phyloP scores from a whole-genome alignment of 53 echinoderm and acorn worm species.

The Temnopleurus reevesii region DNA sequence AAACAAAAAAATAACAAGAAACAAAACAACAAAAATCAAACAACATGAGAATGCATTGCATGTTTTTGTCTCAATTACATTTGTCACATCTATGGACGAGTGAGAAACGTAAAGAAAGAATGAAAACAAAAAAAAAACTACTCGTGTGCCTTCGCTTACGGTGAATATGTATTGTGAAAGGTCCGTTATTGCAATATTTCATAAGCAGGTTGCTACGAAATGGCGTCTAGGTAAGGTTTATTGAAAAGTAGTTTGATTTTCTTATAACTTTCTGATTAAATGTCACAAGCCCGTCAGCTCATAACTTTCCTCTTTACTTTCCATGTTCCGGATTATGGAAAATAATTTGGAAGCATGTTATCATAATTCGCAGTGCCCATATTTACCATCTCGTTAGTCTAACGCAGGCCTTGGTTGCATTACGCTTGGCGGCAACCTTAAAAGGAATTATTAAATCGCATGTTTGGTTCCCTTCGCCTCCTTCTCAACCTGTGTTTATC shows the following conservation, averaged over 20 bases:
- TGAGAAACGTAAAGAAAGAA: no score
- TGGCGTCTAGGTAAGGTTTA: background rate
- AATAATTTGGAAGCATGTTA: conserved; percentile 32
- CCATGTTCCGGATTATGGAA: background rate
- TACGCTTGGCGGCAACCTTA: conserved; percentile 19
- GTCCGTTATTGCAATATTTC: background rate
- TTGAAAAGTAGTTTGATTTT: conserved; percentile 9
- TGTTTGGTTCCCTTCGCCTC: conserved; percentile 17
- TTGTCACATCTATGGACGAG: no score
- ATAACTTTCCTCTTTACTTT: conserved; percentile 7
- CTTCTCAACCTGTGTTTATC: conserved; percentile 40
- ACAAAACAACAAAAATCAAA: no score
- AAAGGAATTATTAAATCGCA: conserved; percentile 50
- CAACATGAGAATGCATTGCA: no score
- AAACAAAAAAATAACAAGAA: no score
- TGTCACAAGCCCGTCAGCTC: conserved; percentile 16
- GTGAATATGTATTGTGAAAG: background rate
- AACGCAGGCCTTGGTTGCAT: conserved; percentile 35
- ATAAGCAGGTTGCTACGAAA: background rate
- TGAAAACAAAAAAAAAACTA: no score
- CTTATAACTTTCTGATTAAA: conserved; percentile 14
- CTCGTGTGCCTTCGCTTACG: no score
- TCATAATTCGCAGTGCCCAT: background rate
- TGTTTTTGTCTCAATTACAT: no score
- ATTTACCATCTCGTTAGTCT: conserved; percentile 38